Evolutionary conservation across 2,797 vertebrate genomes (phyloP).

Genomic region (Psittacula derbiana): DNA sequence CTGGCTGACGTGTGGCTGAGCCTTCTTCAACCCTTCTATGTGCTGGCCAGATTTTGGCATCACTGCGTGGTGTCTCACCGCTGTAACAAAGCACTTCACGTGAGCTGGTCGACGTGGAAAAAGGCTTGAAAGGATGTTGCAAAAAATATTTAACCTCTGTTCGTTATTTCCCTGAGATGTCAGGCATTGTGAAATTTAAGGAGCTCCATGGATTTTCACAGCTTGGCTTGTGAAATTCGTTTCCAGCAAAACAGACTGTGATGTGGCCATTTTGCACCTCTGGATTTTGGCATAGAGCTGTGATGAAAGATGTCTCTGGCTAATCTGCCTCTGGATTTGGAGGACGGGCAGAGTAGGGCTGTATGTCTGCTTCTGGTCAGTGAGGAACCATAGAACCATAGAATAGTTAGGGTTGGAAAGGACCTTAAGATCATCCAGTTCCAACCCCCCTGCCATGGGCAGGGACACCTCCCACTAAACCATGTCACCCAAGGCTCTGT

Average conservation of each 20-base stretch:
- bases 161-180: not conserved
- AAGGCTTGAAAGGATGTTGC: not conserved
- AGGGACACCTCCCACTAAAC: too few species aligned
- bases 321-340: not conserved
- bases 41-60: not conserved
- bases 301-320: not conserved
- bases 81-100: not conserved
- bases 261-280: not conserved
- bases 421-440: too few species aligned
- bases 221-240: slow-evolving; percentile 13
- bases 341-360: not conserved
- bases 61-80: not conserved
- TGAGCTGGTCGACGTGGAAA: not conserved
- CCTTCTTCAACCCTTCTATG: not conserved
- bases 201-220: not conserved
- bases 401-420: too few species aligned
- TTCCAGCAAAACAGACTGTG: slow-evolving; percentile 3
- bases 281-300: not conserved
- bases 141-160: not conserved
- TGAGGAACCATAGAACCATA: not conserved
- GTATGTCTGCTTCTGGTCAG: not conserved
- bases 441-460: too few species aligned
- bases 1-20: not conserved
- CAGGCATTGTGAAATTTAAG: slow-evolving; percentile 30
- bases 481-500: too few species aligned